Conservation (phyloP, 2,888 invertebrate species). For the Leucophora obtusa region DNA sequence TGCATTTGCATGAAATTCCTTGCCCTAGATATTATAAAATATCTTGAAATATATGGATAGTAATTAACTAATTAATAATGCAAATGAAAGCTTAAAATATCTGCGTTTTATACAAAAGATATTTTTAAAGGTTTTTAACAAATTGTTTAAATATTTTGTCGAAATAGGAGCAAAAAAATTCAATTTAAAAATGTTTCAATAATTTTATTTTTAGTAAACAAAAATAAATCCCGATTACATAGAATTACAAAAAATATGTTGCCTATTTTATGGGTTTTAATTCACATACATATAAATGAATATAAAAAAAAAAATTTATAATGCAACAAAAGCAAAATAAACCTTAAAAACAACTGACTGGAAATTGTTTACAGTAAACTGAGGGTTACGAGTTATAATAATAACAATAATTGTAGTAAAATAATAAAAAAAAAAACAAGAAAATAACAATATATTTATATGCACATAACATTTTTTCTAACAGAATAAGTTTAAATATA, state of each 20-base stretch:
- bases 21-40: no score
- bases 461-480: neutral
- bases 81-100: no score
- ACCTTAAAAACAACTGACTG: conserved; percentile 4
- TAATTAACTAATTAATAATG: no score
- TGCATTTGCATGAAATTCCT: no score
- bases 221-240: neutral
- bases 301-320: neutral
- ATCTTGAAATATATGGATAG: no score
- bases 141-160: no score
- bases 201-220: no score
- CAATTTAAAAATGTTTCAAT: no score
- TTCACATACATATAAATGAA: no score
- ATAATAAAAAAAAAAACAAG: neutral
- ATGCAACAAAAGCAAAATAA: neutral
- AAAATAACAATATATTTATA: neutral
- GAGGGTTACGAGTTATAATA: neutral
- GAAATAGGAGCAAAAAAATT: no score
- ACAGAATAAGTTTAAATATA: neutral
- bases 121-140: no score
- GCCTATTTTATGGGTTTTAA: neutral
- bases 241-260: conserved; percentile 13
- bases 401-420: neutral
- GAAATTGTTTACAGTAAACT: conserved; percentile 29
- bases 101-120: no score